Percentiles rank a stretch among this genome's conserved stretches.
Evolutionary conservation across 2,113 vertebrate genomes (phyloP).

Genomic region (Amblyopsis rosae): DNA sequence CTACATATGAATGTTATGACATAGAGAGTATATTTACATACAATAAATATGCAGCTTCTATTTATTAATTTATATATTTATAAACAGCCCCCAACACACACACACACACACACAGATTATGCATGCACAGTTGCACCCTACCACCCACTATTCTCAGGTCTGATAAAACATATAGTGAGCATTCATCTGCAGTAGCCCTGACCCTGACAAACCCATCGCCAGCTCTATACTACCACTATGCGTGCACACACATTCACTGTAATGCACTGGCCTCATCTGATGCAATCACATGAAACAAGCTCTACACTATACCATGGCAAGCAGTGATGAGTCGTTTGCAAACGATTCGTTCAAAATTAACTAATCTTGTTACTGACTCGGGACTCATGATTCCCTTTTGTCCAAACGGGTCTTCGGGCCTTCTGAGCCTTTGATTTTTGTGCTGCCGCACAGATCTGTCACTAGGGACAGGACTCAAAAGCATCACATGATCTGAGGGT

Average conservation of each 20-base stretch:
- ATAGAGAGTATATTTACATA: too few species aligned
- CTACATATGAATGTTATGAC: too few species aligned
- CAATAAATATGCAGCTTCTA: not conserved
- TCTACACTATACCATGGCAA: too few species aligned
- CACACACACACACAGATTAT: not conserved
- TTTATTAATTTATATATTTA: not conserved
- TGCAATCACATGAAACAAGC: constrained; percentile 54
- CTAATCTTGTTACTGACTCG: too few species aligned
- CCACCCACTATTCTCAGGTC: not conserved
- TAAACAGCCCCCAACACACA: not conserved
- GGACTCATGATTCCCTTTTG: too few species aligned
- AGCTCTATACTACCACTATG: not conserved
- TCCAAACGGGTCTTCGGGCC: too few species aligned
- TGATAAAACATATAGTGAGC: not conserved
- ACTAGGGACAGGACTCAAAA: too few species aligned
- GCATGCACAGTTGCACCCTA: not conserved
- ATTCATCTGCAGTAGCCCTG: constrained; percentile 5
- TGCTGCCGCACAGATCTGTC: too few species aligned
- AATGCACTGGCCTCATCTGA: constrained; percentile 16
- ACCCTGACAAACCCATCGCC: not conserved
- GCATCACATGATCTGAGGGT: too few species aligned
- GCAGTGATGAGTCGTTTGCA: too few species aligned
- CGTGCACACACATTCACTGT: not conserved
- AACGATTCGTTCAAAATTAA: too few species aligned
- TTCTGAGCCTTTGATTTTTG: too few species aligned